phyloP scores from a whole-genome alignment of 2,797 vertebrate species.

The Pteropus rufus region DNA sequence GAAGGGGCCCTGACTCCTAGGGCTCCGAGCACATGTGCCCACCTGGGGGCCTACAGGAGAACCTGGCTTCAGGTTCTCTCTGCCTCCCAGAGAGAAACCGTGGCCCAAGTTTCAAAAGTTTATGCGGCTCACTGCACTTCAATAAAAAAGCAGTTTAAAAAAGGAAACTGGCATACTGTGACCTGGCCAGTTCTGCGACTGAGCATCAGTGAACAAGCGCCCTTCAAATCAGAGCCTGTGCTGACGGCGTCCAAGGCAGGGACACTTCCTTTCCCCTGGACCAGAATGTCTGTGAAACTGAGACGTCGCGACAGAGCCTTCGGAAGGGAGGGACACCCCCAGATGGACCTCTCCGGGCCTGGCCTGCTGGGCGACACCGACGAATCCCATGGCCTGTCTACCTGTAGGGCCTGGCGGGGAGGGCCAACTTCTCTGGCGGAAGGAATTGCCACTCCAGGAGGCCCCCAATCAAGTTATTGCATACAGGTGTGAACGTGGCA shows the following conservation, averaged over 20 bases:
- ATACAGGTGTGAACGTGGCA: no score
- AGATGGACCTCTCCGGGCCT: not conserved
- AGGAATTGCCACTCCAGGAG: not conserved
- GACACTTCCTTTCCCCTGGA: not conserved
- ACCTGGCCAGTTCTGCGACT: not conserved
- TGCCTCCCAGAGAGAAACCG: not conserved
- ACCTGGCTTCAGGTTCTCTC: not conserved
- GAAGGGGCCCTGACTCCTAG: not conserved
- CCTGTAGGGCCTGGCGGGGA: not conserved
- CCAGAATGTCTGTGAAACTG: not conserved
- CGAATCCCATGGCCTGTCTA: not conserved
- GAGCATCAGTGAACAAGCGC: not conserved
- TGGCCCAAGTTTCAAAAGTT: not conserved
- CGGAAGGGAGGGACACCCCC: not conserved
- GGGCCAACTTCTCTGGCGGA: not conserved
- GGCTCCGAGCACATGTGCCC: not conserved
- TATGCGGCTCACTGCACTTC: not conserved
- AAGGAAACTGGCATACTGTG: not conserved
- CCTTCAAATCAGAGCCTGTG: not conserved
- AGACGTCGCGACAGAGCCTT: not conserved
- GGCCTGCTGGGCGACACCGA: not conserved
- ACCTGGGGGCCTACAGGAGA: not conserved
- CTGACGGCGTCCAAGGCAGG: not conserved
- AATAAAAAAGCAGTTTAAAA: not conserved
- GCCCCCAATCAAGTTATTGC: not conserved